Conservation (phyloP, 2,888 invertebrate species). For the Ophion obscuratus region DNA sequence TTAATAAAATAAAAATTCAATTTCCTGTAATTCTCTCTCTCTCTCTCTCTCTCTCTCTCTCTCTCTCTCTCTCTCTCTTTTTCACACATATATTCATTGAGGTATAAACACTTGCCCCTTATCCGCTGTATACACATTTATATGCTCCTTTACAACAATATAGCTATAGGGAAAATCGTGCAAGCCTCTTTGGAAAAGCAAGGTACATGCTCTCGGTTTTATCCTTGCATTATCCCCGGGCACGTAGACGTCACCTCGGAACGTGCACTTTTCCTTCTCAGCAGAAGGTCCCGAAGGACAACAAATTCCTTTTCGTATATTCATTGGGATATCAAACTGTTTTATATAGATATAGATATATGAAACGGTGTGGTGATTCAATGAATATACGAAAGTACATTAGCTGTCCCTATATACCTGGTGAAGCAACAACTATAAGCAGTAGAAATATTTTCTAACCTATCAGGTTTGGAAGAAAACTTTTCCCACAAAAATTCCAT, state of each 20-base stretch:
- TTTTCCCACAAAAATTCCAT: too few species aligned
- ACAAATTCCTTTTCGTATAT: slow-evolving; percentile 67
- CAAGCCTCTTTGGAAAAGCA: neutral
- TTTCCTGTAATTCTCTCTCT: too few species aligned
- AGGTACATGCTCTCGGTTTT: neutral
- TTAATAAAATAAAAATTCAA: too few species aligned
- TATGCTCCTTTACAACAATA: slow-evolving; percentile 16
- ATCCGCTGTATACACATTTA: too few species aligned
- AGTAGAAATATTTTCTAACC: too few species aligned
- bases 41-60: neutral
- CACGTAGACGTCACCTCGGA: slow-evolving; percentile 61
- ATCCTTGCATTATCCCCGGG: slow-evolving; percentile 53
- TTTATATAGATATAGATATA: slow-evolving; percentile 33
- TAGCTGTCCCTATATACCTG: neutral
- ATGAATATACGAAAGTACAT: neutral
- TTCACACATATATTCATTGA: neutral
- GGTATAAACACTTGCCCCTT: neutral
- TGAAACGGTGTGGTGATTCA: neutral
- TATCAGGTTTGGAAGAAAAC: too few species aligned
- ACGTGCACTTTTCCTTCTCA: slow-evolving; percentile 42
- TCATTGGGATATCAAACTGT: slow-evolving; percentile 48
- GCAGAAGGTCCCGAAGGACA: slow-evolving; percentile 53
- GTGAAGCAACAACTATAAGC: neutral
- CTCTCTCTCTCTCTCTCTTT: neutral
- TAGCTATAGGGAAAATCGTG: slow-evolving; percentile 5